Conservation (phyloP, 2,797 vertebrate genomes). For the Melanotaenia parkinsoni region DNA sequence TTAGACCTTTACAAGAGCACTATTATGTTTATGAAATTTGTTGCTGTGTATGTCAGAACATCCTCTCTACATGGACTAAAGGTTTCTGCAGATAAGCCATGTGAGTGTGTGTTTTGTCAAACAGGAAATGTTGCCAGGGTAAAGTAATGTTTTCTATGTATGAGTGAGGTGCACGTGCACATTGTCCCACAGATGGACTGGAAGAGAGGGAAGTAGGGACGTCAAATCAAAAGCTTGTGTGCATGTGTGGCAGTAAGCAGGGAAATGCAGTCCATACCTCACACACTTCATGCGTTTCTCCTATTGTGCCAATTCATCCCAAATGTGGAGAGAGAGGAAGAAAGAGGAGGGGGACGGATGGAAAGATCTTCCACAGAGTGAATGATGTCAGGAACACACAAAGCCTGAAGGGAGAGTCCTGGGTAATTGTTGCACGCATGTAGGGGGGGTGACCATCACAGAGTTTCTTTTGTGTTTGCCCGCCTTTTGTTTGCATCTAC, state of each 20-base stretch:
- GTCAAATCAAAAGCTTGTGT: conserved; percentile 60
- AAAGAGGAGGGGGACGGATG: conserved; percentile 37
- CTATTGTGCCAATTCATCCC: conserved; percentile 67
- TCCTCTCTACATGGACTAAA: conserved; percentile 4
- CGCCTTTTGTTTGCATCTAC: conserved; percentile 70
- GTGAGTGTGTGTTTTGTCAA: conserved; percentile 60
- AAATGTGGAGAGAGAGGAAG: conserved; percentile 60
- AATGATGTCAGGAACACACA: conserved; percentile 77
- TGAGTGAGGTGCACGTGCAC: conserved; percentile 37
- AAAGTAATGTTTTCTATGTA: conserved; percentile 52
- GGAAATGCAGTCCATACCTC: conserved; percentile 75
- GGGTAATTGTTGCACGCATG: conserved; percentile 52
- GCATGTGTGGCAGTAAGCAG: conserved; percentile 70
- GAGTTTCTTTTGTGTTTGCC: conserved; percentile 66
- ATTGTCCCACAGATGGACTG: conserved; percentile 56
- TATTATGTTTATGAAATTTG: background rate
- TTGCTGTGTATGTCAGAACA: conserved; percentile 25
- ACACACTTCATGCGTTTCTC: conserved; percentile 60
- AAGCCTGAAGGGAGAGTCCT: conserved; percentile 53
- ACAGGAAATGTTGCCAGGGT: conserved; percentile 58
- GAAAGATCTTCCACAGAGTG: conserved; percentile 71
- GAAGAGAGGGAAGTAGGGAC: conserved; percentile 48
- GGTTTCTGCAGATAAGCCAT: conserved; percentile 42
- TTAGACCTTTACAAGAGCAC: background rate
- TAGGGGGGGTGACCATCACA: conserved; percentile 41